phyloP scores from a whole-genome alignment of 1,140 invertebrate species.

The Tetramorium simillimum region DNA sequence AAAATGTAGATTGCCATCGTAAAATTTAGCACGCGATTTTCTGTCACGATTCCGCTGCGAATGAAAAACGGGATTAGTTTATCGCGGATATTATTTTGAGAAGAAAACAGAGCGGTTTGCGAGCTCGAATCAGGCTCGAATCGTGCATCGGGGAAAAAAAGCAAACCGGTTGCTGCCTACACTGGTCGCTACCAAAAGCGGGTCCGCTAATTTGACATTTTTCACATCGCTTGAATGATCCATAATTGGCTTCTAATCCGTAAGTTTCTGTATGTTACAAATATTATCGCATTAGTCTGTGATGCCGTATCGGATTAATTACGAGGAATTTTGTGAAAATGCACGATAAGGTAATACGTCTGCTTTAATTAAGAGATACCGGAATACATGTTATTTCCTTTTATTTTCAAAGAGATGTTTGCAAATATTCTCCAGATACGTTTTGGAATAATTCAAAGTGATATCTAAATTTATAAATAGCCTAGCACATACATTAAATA shows the following conservation, averaged over 20 bases:
- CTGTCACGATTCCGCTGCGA: neutral
- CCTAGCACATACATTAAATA: neutral
- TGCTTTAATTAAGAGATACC: neutral
- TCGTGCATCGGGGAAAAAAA: neutral
- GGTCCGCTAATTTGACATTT: neutral
- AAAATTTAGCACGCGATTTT: neutral
- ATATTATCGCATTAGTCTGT: neutral
- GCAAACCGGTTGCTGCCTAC: neutral
- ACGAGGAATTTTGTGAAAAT: neutral
- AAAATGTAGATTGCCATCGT: neutral
- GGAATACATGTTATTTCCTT: neutral
- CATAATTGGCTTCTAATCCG: conserved; percentile 1
- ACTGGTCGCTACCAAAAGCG: neutral
- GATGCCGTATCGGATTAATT: neutral
- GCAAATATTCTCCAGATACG: neutral
- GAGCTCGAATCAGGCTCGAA: neutral
- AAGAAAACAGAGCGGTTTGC: neutral
- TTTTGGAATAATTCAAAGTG: neutral
- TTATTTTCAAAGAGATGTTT: neutral
- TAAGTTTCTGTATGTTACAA: neutral
- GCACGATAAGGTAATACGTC: neutral
- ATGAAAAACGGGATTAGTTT: conserved; percentile 10
- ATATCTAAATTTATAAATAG: neutral
- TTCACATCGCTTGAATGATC: neutral
- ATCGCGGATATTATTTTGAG: neutral